These are phyloP conservation scores for Schizotus pectinicornis DNA, from an alignment of 2,888 invertebrate genomes.

Conservation along the genomic window DNA sequence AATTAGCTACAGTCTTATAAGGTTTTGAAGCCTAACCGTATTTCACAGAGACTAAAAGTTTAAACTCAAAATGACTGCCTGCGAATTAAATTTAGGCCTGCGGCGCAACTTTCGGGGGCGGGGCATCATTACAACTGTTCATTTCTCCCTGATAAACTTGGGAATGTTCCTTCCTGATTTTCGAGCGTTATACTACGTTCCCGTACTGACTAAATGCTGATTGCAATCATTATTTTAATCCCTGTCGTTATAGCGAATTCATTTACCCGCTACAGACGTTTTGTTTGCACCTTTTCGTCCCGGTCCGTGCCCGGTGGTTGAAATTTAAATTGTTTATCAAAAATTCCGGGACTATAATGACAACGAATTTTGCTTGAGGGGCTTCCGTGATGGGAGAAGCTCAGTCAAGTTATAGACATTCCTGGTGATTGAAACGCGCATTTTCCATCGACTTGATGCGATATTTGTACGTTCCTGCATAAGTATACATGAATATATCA, in stretches of 20 bases:
- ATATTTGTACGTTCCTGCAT: background rate
- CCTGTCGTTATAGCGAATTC: slow-evolving; percentile 34
- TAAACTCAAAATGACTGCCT: slow-evolving; percentile 45
- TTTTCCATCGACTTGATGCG: slow-evolving; percentile 5
- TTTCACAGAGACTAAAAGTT: slow-evolving; percentile 47
- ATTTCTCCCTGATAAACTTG: slow-evolving; percentile 42
- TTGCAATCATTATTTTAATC: slow-evolving; percentile 47
- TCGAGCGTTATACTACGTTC: slow-evolving; percentile 12
- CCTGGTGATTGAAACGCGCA: slow-evolving; percentile 5
- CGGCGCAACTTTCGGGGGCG: slow-evolving; percentile 31
- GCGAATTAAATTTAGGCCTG: slow-evolving; percentile 45
- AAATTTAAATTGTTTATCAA: background rate
- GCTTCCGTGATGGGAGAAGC: background rate
- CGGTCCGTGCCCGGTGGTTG: background rate
- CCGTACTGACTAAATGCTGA: slow-evolving; percentile 36
- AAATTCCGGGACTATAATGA: no score
- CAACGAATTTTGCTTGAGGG: background rate
- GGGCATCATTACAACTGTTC: slow-evolving; percentile 41
- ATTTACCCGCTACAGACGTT: slow-evolving; percentile 22
- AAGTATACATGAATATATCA: slow-evolving; percentile 11
- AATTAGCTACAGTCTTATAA: slow-evolving; percentile 48
- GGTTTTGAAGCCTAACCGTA: slow-evolving; percentile 44
- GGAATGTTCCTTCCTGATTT: slow-evolving; percentile 40
- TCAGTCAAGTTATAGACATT: slow-evolving; percentile 8
- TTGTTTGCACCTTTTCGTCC: slow-evolving; percentile 20